Percentiles rank a stretch among this genome's conserved stretches.
These are phyloP conservation scores for Sinocyclocheilus anshuiensis DNA, from an alignment of 2,113 vertebrate species.

Conservation along the genomic window DNA sequence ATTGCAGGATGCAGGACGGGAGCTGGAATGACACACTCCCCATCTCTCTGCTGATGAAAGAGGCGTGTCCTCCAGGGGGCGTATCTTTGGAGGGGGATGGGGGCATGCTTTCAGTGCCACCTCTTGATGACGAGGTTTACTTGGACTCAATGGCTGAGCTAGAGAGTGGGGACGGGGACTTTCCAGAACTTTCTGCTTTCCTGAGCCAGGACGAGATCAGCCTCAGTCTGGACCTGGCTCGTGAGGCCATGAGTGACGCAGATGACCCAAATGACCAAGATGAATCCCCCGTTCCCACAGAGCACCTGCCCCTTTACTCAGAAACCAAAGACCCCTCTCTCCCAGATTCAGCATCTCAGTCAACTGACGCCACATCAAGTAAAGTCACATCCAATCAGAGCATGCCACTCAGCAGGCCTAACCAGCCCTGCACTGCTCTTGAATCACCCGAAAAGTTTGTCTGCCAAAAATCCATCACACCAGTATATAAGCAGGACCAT, in stretches of 20 bases:
- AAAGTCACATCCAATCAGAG: constrained; percentile 62
- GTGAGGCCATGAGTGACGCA: constrained; percentile 81
- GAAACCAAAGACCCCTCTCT: constrained; percentile 56
- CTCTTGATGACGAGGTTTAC: constrained; percentile 80
- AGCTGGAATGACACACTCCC: constrained; percentile 76
- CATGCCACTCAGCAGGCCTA: constrained; percentile 22
- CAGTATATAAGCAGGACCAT: constrained; percentile 78
- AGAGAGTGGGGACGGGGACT: constrained; percentile 76
- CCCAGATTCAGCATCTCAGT: constrained; percentile 46
- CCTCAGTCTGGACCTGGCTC: constrained; percentile 90
- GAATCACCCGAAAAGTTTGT: constrained; percentile 64
- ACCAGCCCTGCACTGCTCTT: constrained; percentile 63
- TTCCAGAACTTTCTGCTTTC: constrained; percentile 88
- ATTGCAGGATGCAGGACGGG: constrained; percentile 85
- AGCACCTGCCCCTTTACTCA: constrained; percentile 43
- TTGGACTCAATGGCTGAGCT: constrained; percentile 79
- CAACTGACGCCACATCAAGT: constrained; percentile 1
- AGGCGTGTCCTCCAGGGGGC: constrained; percentile 67
- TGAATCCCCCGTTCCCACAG: constrained; percentile 45
- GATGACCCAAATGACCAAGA: constrained; percentile 63
- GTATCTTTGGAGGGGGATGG: constrained; percentile 64
- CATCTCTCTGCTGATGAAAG: constrained; percentile 74
- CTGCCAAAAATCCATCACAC: constrained; percentile 62
- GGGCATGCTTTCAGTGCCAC: constrained; percentile 78
- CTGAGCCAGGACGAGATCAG: constrained; percentile 92